Base-by-base conservation (phyloP, 2,888 invertebrate species). In the Leuctra nigra region DNA sequence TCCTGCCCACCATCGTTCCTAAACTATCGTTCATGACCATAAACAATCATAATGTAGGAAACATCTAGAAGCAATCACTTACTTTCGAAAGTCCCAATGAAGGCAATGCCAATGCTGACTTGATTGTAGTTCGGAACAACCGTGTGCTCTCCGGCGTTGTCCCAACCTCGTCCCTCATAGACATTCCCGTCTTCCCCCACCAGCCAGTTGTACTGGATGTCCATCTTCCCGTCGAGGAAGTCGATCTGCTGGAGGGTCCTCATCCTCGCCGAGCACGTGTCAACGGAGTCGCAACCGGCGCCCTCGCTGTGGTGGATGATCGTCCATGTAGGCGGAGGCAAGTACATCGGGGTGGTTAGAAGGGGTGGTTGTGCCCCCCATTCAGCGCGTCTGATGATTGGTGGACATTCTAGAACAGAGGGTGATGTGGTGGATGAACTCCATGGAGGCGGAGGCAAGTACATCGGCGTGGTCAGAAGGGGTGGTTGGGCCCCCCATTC, bases 311-410 rank as follows among this genome's bases (percentile, higher is more conserved):
- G 73, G 58, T 73, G 73, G 6, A 73, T 58, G 0, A 73, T 70
- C 2, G 70, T 68, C 56, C 68, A 71, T 0, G 70, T 68, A 0
- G 67, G 64, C 1, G 73, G 73, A 2, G 62, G 55, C 1, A 57
- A 23, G 1, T 29, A 22, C 55, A 70, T 58, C 0, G 54, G 55
- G 7, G 61, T 25, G 0, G 52, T 18, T 1, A 24, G 53, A 2
- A 55, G 63, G 1, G 69, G 65, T 18, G 66, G 60, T 1, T 72
- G 66, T 2, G 72, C 73, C 2, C 64, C 80, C 87, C 87, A 87
- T 52, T 77, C 71, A 0, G 70, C 68, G 64, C 78, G 78, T 1
- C 73, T 68, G n/a, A 84, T 72, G 9, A 84, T 76, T 16, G 70
- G 69, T 7, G 81, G 79, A 63, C 82, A 82, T 38, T 13, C 65